phyloP scores from a whole-genome alignment of 2,113 vertebrate genomes.

The Junco hyemalis region DNA sequence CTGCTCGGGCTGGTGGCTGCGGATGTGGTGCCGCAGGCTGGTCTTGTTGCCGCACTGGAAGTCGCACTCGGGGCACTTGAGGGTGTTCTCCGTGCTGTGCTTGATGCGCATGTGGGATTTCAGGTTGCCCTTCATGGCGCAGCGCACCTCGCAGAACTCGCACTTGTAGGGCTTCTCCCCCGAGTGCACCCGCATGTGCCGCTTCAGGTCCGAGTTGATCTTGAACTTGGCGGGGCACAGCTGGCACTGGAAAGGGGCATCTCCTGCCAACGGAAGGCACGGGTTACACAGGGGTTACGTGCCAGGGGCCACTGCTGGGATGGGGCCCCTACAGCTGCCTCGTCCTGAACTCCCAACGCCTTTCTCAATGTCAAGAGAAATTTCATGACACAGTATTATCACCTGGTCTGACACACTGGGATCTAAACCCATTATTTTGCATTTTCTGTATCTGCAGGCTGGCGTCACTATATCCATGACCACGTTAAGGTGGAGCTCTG shows the following conservation, averaged over 20 bases:
- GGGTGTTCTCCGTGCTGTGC: conserved; percentile 83
- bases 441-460: background rate
- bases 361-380: background rate
- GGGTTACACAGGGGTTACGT: background rate
- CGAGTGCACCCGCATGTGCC: conserved; percentile 93
- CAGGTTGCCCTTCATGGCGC: conserved; percentile 98
- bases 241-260: conserved; percentile 94
- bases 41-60: conserved; percentile 91
- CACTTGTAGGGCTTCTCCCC: conserved; percentile 98
- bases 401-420: background rate
- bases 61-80: conserved; percentile 86
- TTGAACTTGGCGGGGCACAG: conserved; percentile 97
- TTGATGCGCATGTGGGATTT: conserved; percentile 95
- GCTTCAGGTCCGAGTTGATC: conserved; percentile 98
- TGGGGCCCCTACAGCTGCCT: rapidly evolving
- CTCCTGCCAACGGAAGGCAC: conserved; percentile 71
- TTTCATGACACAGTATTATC: background rate
- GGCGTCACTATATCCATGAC: background rate
- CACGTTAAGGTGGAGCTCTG: background rate
- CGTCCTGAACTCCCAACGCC: rapidly evolving
- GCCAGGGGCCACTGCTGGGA: background rate
- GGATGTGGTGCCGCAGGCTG: conserved; percentile 86
- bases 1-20: conserved; percentile 85
- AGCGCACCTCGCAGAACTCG: conserved; percentile 92
- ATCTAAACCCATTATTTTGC: background rate